Evolutionary conservation across 2,113 vertebrate species (phyloP).

Genomic region (Parotia lawesii): DNA sequence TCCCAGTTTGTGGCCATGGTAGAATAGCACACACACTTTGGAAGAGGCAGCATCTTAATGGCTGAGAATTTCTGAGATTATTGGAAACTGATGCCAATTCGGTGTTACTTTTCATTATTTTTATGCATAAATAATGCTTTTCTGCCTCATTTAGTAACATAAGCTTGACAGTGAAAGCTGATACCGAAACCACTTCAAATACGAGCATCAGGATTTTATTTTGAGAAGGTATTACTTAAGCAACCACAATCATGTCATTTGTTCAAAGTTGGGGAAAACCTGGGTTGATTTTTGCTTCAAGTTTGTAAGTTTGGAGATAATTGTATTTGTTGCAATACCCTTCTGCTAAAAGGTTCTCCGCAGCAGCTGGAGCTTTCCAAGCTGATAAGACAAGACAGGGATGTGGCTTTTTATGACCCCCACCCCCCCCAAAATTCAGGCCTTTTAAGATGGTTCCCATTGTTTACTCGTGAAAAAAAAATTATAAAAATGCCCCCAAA

Average conservation of each 20-base stretch:
- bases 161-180: not conserved
- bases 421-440: not conserved
- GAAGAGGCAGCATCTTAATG: not conserved
- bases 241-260: not conserved
- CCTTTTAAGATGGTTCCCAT: not conserved
- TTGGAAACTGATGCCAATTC: not conserved
- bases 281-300: not conserved
- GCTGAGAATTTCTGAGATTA: not conserved
- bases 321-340: not conserved
- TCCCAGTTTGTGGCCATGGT: not conserved
- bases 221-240: not conserved
- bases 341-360: not conserved
- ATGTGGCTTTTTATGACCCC: not conserved
- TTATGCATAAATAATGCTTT: not conserved
- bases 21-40: not conserved
- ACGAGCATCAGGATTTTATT: not conserved
- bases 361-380: not conserved
- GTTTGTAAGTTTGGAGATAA: not conserved
- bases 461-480: fast-evolving
- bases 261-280: not conserved
- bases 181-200: not conserved
- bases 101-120: not conserved
- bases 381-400: not conserved
- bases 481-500: not conserved
- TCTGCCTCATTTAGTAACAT: not conserved